Evolutionary conservation across 1,140 invertebrate species (phyloP).

Genomic region (Caenorhabditis tropicalis): DNA sequence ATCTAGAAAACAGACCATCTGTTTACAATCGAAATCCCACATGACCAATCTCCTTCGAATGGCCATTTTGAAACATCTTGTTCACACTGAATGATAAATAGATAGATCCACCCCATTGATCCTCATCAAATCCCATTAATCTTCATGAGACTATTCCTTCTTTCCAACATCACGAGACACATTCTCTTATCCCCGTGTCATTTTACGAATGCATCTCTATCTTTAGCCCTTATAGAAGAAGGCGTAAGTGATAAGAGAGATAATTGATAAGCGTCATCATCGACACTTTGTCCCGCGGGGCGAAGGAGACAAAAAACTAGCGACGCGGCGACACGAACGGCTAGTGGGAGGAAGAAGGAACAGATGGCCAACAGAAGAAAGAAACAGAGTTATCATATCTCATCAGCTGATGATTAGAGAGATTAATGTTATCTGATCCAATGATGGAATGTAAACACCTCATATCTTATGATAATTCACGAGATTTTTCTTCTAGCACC

Average conservation of each 20-base stretch:
- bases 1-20: too few species aligned
- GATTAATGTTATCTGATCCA: constrained; percentile 5
- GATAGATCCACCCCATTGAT: not conserved
- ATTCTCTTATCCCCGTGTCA: constrained; percentile 36
- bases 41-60: not conserved
- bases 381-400: constrained; percentile 22
- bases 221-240: not conserved
- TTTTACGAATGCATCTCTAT: not conserved
- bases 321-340: not conserved
- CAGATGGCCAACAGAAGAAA: not conserved
- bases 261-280: constrained; percentile 35
- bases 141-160: not conserved
- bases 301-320: not conserved
- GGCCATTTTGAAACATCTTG: constrained; percentile 2
- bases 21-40: not conserved
- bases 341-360: not conserved
- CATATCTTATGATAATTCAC: constrained; percentile 44
- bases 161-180: not conserved
- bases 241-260: constrained; percentile 7
- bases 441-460: constrained; percentile 26
- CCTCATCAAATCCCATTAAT: constrained; percentile 31
- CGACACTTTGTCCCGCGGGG: not conserved
- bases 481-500: not conserved
- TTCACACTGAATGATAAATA: not conserved
- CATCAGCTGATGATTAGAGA: constrained; percentile 28